These are phyloP conservation scores for Semicossyphus pulcher DNA, from an alignment of 2,113 vertebrate species.

Conservation along the genomic window DNA sequence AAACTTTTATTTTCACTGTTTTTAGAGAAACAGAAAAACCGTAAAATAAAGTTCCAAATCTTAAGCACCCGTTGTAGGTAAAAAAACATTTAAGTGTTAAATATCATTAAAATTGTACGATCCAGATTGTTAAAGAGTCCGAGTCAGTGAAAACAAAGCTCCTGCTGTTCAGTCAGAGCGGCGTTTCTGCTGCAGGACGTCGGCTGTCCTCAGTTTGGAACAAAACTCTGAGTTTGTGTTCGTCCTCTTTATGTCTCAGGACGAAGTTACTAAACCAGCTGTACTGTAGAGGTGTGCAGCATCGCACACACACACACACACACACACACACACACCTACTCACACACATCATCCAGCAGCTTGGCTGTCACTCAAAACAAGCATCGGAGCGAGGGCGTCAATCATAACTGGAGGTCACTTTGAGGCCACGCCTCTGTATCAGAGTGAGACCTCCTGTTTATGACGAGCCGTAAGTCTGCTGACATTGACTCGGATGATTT, in stretches of 20 bases:
- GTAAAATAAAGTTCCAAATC: constrained; percentile 11
- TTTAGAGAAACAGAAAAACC: constrained; percentile 24
- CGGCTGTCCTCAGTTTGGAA: too few relatives aligned
- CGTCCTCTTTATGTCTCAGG: background rate
- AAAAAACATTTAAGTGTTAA: background rate
- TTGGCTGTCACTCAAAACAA: constrained; percentile 48
- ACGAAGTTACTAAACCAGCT: background rate
- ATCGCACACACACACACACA: constrained; percentile 17
- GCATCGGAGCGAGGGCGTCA: constrained; percentile 17
- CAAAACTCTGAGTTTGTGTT: constrained; percentile 12
- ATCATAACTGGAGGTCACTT: constrained; percentile 54
- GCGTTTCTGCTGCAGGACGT: background rate
- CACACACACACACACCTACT: constrained; percentile 24
- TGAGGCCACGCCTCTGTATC: constrained; percentile 34
- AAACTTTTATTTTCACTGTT: constrained; percentile 41
- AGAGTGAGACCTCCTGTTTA: constrained; percentile 44
- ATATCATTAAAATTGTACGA: background rate
- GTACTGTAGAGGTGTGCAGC: background rate
- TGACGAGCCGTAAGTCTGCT: constrained; percentile 42
- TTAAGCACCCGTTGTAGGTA: background rate
- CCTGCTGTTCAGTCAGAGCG: background rate
- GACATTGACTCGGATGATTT: constrained; percentile 59
- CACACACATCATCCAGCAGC: background rate
- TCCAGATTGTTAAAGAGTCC: background rate
- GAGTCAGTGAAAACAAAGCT: background rate